Percentiles rank a stretch among this genome's conserved stretches.
Conservation (phyloP, 2,113 vertebrate genomes). For the Prionailurus viverrinus region DNA sequence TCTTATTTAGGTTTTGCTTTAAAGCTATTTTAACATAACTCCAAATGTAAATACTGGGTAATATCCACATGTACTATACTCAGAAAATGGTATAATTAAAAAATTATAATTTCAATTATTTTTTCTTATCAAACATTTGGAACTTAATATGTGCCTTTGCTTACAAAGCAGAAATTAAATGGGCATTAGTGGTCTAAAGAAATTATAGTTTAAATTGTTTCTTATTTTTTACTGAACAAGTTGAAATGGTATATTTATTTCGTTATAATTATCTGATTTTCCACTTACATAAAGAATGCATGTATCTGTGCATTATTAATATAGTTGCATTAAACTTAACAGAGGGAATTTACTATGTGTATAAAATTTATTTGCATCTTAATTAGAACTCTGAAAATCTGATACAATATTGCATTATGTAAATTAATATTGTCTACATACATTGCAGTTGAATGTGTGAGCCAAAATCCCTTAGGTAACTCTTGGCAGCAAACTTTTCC, state of each 20-base stretch:
- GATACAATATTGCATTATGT: constrained; percentile 18
- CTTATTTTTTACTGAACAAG: constrained; percentile 64
- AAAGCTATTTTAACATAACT: not conserved
- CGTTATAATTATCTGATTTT: constrained; percentile 71
- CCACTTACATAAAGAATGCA: not conserved
- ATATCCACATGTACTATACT: constrained; percentile 26
- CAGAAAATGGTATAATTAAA: constrained; percentile 44
- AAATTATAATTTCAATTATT: constrained; percentile 61
- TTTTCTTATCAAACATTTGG: constrained; percentile 43
- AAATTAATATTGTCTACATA: constrained; percentile 51
- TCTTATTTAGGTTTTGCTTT: constrained; percentile 49
- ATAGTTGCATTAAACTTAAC: constrained; percentile 72
- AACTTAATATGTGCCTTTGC: constrained; percentile 43
- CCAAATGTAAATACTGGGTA: constrained; percentile 56
- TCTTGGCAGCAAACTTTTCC: not conserved
- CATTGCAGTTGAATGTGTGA: not conserved
- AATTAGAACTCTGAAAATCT: constrained; percentile 66
- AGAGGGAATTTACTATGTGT: constrained; percentile 63
- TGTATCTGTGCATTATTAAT: constrained; percentile 70
- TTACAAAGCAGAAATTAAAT: constrained; percentile 74
- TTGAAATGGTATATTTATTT: constrained; percentile 70
- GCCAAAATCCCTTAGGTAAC: not conserved
- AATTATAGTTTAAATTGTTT: constrained; percentile 45
- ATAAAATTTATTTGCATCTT: constrained; percentile 73
- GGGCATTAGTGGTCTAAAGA: constrained; percentile 48